phyloP scores from a whole-genome alignment of 1,140 invertebrate genomes.

The Camponotus floridanus region DNA sequence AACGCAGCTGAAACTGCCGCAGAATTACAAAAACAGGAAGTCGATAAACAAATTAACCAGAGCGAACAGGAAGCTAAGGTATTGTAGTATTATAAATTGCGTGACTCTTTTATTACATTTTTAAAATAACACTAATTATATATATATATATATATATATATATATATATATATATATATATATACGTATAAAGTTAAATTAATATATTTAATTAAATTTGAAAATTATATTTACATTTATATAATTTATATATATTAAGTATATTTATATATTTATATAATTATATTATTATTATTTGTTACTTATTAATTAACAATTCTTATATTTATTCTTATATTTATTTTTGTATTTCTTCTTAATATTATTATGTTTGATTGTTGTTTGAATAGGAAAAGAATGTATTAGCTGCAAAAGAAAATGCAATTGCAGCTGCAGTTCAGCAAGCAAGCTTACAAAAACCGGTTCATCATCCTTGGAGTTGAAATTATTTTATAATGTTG shows the following conservation, averaged over 20 bases:
- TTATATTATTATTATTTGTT: neutral
- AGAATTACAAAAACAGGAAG: slow-evolving; percentile 84
- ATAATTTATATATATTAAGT: too few species aligned
- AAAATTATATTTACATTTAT: neutral
- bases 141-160: too few species aligned
- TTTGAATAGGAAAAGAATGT: slow-evolving; percentile 79
- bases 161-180: too few species aligned
- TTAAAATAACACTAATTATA: neutral
- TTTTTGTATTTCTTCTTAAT: slow-evolving; percentile 23
- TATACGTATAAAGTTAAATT: neutral
- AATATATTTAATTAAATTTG: neutral
- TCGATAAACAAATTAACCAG: slow-evolving; percentile 84
- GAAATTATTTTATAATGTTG: neutral
- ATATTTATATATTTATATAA: too few species aligned
- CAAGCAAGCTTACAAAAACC: slow-evolving; percentile 76
- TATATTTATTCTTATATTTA: slow-evolving; percentile 30
- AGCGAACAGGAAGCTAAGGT: slow-evolving; percentile 84
- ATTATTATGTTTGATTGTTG: neutral
- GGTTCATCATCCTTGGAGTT: slow-evolving; percentile 80
- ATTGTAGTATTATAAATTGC: neutral
- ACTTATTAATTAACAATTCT: too few species aligned
- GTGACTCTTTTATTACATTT: neutral
- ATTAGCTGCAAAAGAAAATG: slow-evolving; percentile 83
- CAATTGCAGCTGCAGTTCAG: slow-evolving; percentile 82
- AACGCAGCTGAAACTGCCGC: slow-evolving; percentile 84